Evolutionary conservation across 2,113 vertebrate species (phyloP).

Genomic region (Nannospalax galili): DNA sequence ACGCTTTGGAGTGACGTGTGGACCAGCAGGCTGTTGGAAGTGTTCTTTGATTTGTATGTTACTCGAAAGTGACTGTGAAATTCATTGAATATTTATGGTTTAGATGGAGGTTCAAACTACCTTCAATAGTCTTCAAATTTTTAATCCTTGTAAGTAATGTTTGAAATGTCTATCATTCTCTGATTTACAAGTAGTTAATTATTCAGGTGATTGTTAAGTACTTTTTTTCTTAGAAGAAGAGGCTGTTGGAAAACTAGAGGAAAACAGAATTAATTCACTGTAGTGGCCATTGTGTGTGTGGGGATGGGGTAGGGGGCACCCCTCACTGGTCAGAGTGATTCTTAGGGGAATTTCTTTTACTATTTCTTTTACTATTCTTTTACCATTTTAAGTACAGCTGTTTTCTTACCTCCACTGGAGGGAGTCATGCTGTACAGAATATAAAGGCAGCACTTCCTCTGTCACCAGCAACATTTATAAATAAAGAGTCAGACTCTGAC

Average conservation of each 20-base stretch:
- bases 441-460: not conserved
- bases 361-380: conserved; percentile 27
- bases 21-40: conserved; percentile 29
- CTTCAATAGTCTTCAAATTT: conserved; percentile 52
- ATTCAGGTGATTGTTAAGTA: conserved; percentile 46
- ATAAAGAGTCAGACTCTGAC: conserved; percentile 9
- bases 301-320: not conserved
- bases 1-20: conserved; percentile 21
- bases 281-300: not conserved
- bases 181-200: conserved; percentile 50
- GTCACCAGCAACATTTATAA: not conserved
- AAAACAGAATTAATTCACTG: not conserved
- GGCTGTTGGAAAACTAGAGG: not conserved
- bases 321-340: not conserved
- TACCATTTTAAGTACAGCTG: not conserved
- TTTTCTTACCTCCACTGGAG: conserved; percentile 78
- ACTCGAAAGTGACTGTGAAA: conserved; percentile 25
- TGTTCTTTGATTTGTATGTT: not conserved
- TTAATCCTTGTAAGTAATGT: conserved; percentile 31
- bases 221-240: conserved; percentile 58
- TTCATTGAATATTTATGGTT: conserved; percentile 62
- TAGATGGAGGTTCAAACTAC: not conserved
- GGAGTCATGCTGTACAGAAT: conserved; percentile 60
- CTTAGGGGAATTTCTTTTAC: conserved; percentile 4
- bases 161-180: conserved; percentile 27